These are phyloP conservation scores for Triops longicaudatus DNA, from an alignment of 1,140 invertebrate species.

Conservation along the genomic window DNA sequence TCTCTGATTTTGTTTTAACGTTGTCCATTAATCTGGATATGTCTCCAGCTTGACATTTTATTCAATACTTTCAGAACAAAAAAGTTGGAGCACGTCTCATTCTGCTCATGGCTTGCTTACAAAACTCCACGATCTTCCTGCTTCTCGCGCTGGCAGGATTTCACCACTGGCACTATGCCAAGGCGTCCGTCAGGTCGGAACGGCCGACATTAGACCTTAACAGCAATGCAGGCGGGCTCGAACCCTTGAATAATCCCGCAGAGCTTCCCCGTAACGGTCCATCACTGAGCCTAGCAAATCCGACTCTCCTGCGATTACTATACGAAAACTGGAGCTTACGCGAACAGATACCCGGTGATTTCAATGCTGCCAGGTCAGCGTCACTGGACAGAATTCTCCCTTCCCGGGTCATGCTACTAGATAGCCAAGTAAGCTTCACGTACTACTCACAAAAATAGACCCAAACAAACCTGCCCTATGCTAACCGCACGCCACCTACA, in stretches of 20 bases:
- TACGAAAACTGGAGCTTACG: neutral
- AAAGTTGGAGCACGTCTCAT: neutral
- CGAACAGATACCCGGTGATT: neutral
- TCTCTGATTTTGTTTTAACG: neutral
- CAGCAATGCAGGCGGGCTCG: neutral
- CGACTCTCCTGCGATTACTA: neutral
- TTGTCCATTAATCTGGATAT: neutral
- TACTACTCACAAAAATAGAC: too few species aligned
- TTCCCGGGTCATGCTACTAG: neutral
- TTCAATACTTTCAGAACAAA: neutral
- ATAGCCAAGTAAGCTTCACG: neutral
- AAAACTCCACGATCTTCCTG: neutral
- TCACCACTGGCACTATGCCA: neutral
- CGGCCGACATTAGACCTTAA: neutral
- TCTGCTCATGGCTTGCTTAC: neutral
- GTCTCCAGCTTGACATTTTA: neutral
- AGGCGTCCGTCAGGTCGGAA: neutral
- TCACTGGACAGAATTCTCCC: neutral
- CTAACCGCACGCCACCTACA: too few species aligned
- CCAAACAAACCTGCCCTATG: too few species aligned
- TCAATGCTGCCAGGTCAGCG: neutral
- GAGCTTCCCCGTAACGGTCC: neutral
- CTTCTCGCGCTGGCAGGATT: neutral
- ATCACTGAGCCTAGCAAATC: neutral
- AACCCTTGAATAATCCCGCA: neutral